A percentile compares a stretch with the other conserved stretches of the same genome.
phyloP scores from a whole-genome alignment of 2,113 vertebrate genomes.

The Amblyopsis rosae region DNA sequence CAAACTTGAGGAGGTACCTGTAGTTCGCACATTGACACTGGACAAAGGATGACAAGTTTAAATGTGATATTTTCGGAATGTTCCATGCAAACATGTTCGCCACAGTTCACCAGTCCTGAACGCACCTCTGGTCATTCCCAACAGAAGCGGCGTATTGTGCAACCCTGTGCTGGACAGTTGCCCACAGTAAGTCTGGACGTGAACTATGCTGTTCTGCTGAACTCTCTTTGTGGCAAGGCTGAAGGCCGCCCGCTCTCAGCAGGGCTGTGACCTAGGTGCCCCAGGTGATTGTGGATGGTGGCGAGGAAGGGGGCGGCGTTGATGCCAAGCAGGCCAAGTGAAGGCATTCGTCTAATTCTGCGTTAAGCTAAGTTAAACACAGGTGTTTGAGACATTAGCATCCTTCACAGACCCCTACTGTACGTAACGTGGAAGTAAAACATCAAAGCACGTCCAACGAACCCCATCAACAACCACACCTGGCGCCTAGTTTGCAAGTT shows the following conservation, averaged over 20 bases:
- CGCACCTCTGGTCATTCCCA: slow-evolving; percentile 65
- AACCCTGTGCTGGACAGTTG: slow-evolving; percentile 77
- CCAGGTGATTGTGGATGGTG: slow-evolving; percentile 40
- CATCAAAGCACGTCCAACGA: neutral
- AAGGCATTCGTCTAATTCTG: neutral
- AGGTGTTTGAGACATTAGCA: neutral
- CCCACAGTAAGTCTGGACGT: slow-evolving; percentile 77
- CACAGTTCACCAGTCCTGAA: no score
- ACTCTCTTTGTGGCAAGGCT: slow-evolving; percentile 81
- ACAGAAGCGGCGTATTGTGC: slow-evolving; percentile 82
- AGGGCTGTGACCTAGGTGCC: slow-evolving; percentile 59
- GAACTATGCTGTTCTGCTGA: slow-evolving; percentile 36
- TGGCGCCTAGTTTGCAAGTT: slow-evolving; percentile 59
- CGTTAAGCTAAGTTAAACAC: neutral
- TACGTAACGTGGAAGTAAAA: neutral
- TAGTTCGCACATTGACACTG: no score
- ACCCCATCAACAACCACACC: slow-evolving; percentile 26
- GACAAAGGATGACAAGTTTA: no score
- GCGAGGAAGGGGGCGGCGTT: slow-evolving; percentile 1
- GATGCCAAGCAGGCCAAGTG: slow-evolving; percentile 15
- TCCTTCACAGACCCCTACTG: no score
- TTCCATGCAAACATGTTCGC: no score
- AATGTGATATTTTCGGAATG: no score
- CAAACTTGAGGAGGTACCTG: no score
- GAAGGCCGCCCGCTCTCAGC: slow-evolving; percentile 54